A percentile compares a stretch with the other conserved stretches of the same genome.
Conservation (phyloP, 92 coral and sea anemone genomes). For the Epizoanthus fatuus region DNA sequence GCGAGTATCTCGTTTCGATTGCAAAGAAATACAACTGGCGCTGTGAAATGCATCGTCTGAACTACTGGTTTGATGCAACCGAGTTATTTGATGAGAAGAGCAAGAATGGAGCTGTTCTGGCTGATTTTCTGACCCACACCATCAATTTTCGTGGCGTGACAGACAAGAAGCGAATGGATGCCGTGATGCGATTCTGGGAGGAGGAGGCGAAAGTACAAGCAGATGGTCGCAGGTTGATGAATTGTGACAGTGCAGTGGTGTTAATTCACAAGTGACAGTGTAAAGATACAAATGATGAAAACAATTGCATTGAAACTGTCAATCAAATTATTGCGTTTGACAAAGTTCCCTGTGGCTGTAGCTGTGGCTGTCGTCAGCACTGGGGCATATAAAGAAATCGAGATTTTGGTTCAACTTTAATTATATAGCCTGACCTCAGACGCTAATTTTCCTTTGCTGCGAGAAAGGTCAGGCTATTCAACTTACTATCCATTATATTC, state of each 20-base stretch:
- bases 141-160: conserved; percentile 42
- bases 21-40: conserved; percentile 33
- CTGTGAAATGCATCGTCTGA: conserved; percentile 6
- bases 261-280: conserved; percentile 9
- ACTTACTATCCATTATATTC: too few species aligned
- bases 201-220: conserved; percentile 22
- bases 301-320: too few species aligned
- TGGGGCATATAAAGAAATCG: too few species aligned
- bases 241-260: conserved; percentile 7
- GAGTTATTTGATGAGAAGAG: conserved; percentile 13
- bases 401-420: too few species aligned
- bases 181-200: conserved; percentile 16
- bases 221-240: conserved; percentile 23
- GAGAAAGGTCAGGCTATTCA: too few species aligned
- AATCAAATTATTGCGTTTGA: too few species aligned
- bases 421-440: too few species aligned
- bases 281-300: too few species aligned
- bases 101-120: conserved; percentile 4
- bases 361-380: too few species aligned
- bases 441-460: too few species aligned
- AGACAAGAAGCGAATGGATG: not conserved
- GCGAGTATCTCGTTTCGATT: conserved; percentile 20
- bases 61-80: conserved; percentile 11
- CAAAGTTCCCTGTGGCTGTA: too few species aligned
- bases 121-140: conserved; percentile 33